phyloP scores from a whole-genome alignment of 2,797 vertebrate genomes.

The Etheostoma nigrum region DNA sequence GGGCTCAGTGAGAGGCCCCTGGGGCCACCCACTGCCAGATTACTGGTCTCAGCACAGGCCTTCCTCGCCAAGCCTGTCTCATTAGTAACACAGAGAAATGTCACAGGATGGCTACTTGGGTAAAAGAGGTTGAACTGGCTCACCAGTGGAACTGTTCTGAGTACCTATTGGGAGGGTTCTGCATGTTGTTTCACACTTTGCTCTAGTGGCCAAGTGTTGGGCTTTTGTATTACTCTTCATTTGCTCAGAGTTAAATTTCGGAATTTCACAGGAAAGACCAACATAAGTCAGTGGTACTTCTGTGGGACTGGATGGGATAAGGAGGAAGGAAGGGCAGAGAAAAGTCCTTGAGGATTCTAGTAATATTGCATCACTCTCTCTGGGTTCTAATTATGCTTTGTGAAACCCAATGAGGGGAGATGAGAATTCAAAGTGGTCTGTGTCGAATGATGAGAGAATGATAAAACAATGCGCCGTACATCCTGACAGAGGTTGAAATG shows the following conservation, averaged over 20 bases:
- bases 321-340: constrained; percentile 17
- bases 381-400: constrained; percentile 57
- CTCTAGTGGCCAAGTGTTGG: constrained; percentile 13
- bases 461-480: constrained; percentile 49
- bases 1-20: constrained; percentile 57
- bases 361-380: constrained; percentile 55
- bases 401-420: constrained; percentile 56
- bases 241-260: constrained; percentile 16
- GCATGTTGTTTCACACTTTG: constrained; percentile 29
- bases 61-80: constrained; percentile 73
- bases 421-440: constrained; percentile 61
- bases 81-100: constrained; percentile 79
- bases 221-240: constrained; percentile 24
- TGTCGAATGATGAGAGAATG: constrained; percentile 59
- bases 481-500: constrained; percentile 64
- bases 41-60: constrained; percentile 72
- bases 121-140: constrained; percentile 70
- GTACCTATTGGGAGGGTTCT: constrained; percentile 28
- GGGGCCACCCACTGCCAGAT: constrained; percentile 74
- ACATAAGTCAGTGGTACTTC: constrained; percentile 3
- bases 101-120: constrained; percentile 60
- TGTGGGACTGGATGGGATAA: constrained; percentile 4
- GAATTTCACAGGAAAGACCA: not conserved
- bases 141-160: constrained; percentile 50
- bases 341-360: constrained; percentile 51